Conservation (phyloP, 2,113 vertebrate species). For the Spizaetus ornatus region DNA sequence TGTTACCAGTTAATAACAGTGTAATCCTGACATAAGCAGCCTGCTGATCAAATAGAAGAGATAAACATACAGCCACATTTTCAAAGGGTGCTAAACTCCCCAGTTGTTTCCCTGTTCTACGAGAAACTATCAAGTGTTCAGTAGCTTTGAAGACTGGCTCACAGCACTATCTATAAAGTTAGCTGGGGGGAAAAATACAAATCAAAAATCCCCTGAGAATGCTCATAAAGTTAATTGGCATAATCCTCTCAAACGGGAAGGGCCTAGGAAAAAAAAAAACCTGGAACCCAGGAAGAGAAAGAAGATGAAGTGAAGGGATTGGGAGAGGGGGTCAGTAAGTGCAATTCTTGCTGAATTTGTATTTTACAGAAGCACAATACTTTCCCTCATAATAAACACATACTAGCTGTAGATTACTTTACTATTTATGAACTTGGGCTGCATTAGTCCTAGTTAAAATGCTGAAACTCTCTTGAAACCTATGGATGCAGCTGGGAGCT, state of each 20-base stretch:
- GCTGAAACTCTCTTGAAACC: not conserved
- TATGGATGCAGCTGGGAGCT: not conserved
- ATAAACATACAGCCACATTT: not conserved
- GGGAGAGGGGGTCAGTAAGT: not conserved
- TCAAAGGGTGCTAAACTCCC: not conserved
- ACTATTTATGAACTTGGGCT: not conserved
- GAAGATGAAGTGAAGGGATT: not conserved
- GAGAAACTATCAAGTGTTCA: not conserved
- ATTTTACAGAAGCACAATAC: not conserved
- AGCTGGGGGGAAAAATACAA: not conserved
- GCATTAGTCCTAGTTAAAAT: not conserved
- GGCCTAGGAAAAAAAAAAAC: not conserved
- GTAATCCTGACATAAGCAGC: not conserved
- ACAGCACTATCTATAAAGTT: not conserved
- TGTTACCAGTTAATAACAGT: not conserved
- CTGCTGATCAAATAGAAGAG: not conserved
- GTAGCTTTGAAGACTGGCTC: not conserved
- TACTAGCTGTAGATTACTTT: not conserved
- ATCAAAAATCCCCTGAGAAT: not conserved
- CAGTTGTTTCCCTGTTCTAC: not conserved
- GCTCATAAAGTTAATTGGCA: not conserved
- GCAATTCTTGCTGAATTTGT: not conserved
- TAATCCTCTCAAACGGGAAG: not conserved
- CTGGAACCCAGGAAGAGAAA: accelerated
- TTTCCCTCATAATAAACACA: not conserved